A percentile compares a stretch with the other conserved stretches of the same genome.
Conservation (phyloP, 2,797 vertebrate species). For the Nothura maculosa region DNA sequence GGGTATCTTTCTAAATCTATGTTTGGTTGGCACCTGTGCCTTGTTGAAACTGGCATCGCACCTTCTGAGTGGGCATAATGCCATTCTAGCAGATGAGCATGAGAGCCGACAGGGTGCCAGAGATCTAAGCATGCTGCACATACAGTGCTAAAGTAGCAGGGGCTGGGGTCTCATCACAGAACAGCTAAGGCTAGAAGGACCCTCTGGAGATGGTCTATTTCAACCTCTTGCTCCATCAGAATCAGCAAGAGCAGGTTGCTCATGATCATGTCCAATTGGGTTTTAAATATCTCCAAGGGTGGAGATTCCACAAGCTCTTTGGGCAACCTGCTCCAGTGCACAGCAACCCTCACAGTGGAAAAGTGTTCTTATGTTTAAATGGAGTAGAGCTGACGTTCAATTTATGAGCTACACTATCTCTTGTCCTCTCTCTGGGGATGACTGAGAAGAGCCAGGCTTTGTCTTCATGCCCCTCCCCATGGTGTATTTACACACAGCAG, state of each 20-base stretch:
- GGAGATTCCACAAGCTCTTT: neutral
- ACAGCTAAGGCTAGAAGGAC: conserved; percentile 33
- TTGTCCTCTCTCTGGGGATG: neutral
- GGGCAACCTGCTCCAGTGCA: neutral
- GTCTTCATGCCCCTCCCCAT: neutral
- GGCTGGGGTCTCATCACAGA: conserved; percentile 53
- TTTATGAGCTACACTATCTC: neutral
- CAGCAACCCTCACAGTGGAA: neutral
- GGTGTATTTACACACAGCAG: neutral
- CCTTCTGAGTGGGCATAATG: conserved; percentile 75
- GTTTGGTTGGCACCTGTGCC: conserved; percentile 84
- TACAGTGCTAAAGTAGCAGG: conserved; percentile 72
- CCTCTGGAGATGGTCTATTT: neutral
- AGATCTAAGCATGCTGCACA: conserved; percentile 66
- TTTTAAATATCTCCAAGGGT: neutral
- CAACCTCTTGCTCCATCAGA: neutral
- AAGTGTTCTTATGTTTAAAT: neutral
- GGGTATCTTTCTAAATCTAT: conserved; percentile 81
- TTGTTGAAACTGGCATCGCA: conserved; percentile 83
- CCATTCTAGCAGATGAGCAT: conserved; percentile 82
- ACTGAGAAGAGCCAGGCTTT: neutral
- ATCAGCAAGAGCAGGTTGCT: neutral
- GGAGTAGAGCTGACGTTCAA: neutral
- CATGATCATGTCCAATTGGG: neutral
- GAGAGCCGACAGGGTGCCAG: conserved; percentile 69